Percentiles rank a stretch among this genome's conserved stretches.
Evolutionary conservation across 2,113 vertebrate species (phyloP).

Genomic region (Hemiscyllium ocellatum): DNA sequence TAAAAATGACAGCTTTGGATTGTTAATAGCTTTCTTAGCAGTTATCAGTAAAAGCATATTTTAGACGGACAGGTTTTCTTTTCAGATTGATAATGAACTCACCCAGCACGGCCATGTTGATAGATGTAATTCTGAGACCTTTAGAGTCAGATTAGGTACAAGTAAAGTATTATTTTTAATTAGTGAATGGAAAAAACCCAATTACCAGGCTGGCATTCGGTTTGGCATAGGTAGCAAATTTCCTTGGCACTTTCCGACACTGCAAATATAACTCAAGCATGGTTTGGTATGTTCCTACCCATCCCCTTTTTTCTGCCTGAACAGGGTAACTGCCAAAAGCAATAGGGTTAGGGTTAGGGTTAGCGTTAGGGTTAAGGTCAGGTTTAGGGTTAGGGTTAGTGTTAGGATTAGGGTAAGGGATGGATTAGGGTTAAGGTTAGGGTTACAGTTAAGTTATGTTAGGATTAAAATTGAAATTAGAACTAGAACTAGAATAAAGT

Average conservation of each 20-base stretch:
- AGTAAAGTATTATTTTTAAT: not conserved
- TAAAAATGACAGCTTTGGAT: conserved; percentile 31
- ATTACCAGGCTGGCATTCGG: not conserved
- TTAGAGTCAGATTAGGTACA: not conserved
- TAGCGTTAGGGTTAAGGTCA: no score
- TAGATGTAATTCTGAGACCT: not conserved
- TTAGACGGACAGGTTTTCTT: not conserved
- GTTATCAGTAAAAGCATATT: not conserved
- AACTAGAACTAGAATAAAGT: no score
- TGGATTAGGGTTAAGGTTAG: no score
- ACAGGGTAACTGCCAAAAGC: not conserved
- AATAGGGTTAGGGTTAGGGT: no score
- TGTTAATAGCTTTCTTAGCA: conserved; percentile 7
- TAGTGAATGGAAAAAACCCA: not conserved
- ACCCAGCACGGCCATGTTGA: not conserved
- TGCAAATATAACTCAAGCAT: not conserved
- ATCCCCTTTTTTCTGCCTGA: not conserved
- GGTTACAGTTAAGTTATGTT: no score
- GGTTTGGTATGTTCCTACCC: not conserved
- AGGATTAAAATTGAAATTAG: no score
- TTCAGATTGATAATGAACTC: conserved; percentile 11
- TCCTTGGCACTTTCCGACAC: not conserved
- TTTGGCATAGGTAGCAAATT: not conserved
- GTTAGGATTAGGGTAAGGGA: no score
- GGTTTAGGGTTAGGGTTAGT: no score